These are phyloP conservation scores for Galeopterus variegatus DNA, from an alignment of 2,113 vertebrate species.

Conservation along the genomic window DNA sequence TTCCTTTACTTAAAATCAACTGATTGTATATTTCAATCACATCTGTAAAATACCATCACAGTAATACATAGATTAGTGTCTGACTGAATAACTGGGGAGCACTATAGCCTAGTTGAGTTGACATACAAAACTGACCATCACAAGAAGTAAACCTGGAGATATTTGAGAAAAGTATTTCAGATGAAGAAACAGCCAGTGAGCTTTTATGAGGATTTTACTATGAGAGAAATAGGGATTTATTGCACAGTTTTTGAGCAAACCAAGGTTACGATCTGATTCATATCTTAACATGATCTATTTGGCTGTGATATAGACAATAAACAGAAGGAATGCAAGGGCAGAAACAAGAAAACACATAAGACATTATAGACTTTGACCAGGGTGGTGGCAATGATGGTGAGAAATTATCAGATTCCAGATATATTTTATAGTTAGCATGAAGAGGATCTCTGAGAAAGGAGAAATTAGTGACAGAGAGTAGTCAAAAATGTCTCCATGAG, in stretches of 20 bases:
- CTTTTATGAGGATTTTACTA: not conserved
- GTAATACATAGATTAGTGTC: slow-evolving; percentile 45
- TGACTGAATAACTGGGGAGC: slow-evolving; percentile 3
- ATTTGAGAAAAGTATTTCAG: not conserved
- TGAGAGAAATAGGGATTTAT: not conserved
- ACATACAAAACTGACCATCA: not conserved
- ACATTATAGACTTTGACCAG: not conserved
- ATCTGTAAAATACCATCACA: slow-evolving; percentile 50
- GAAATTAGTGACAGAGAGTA: not conserved
- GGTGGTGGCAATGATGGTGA: not conserved
- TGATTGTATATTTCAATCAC: slow-evolving; percentile 7
- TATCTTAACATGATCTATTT: not conserved
- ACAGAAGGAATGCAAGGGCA: not conserved
- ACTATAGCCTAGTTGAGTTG: not conserved
- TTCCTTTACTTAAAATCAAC: slow-evolving; percentile 33
- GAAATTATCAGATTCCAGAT: not conserved
- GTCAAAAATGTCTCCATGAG: not conserved
- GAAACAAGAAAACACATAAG: not conserved
- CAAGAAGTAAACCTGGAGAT: not conserved
- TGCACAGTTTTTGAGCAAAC: not conserved
- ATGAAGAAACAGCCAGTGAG: not conserved
- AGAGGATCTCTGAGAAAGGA: not conserved
- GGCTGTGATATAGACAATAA: not conserved
- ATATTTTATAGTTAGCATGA: not conserved
- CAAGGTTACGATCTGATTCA: not conserved